Percentiles rank a stretch among this genome's conserved stretches.
Evolutionary conservation across 2,888 invertebrate species (phyloP).

Genomic region (Sphaerophoria taeniata): DNA sequence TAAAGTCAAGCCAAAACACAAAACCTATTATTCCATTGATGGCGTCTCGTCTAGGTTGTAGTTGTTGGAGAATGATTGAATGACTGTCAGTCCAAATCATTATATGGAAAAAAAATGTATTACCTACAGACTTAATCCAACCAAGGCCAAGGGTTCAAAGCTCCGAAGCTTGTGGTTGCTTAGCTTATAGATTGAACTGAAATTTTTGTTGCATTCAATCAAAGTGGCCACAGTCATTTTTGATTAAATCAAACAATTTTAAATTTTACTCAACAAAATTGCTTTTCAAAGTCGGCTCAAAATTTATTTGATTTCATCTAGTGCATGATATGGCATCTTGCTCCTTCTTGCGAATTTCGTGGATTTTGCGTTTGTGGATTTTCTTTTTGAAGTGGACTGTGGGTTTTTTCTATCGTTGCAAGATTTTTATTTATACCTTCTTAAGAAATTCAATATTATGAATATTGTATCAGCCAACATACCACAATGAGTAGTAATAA

Average conservation of each 20-base stretch:
- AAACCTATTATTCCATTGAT: conserved; percentile 6
- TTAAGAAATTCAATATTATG: conserved; percentile 47
- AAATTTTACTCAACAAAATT: conserved; percentile 11
- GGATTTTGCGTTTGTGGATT: background rate
- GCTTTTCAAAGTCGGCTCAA: background rate
- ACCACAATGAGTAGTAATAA: conserved; percentile 21
- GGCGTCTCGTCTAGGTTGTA: conserved; percentile 20
- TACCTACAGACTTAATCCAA: background rate
- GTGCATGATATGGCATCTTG: background rate
- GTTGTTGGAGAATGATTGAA: conserved; percentile 19
- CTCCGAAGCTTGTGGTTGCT: background rate
- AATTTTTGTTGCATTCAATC: conserved; percentile 48
- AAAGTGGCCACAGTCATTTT: conserved; percentile 34
- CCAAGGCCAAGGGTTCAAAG: conserved; percentile 67
- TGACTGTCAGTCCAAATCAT: conserved; percentile 25
- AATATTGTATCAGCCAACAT: conserved; percentile 25
- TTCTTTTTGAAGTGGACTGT: conserved; percentile 33
- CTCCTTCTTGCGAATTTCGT: conserved; percentile 43
- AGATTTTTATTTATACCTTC: conserved; percentile 31
- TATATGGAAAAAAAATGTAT: conserved; percentile 12
- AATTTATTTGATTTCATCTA: conserved; percentile 26
- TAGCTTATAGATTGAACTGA: background rate
- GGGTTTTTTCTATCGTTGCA: conserved; percentile 34
- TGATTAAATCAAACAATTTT: conserved; percentile 38
- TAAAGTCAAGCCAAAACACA: conserved; percentile 10